Evolutionary conservation across 92 coral and sea anemone genomes (phyloP), one percentile per base, ranked within the genome.

Genomic region (Epizoanthus illoricatus): DNA sequence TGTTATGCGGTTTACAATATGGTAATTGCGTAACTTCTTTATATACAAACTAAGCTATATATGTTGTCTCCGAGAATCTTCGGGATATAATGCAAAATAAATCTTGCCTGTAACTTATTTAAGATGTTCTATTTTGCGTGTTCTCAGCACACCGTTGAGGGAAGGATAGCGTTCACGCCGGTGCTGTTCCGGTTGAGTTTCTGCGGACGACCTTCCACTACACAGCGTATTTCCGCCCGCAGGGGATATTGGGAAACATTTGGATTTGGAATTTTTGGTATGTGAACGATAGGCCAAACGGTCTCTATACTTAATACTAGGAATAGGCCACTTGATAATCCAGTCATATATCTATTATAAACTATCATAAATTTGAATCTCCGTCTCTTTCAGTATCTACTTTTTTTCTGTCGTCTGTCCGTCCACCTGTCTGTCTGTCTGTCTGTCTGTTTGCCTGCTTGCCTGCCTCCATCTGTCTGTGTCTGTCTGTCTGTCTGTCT

Each of bases 161-260:
- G 93, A 45, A 84, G 85, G 57, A 87, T 89, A 86, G 79, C 89
- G 18, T 94, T 87, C 67, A 94, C 90, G 12, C 98, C 98, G 73
- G 95, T 94, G 10, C 67, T 94, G 42, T 94, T 94, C 84, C 91
- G 98, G 47, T 72, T 94, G 19, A 83, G 89, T 23, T 88, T 80
- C 73, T 94, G 98, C 85, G 91, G 90, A 16, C 85, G 98, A 80
- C 93, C 93, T 56, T 84, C 79, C 57, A 94, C 81, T 70, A 74
- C 72, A 33, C 58, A 65, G 21, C 40, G 41, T 36, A 69, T 87
- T 5, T 81, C 87, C 10, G 79, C 90, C 11, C 75, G 93, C 40
- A 87, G 81, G 65, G 98, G 98, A 49, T 89, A 76, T 88, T 94
- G 98, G 98, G 98, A 94, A 60, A 91, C 95, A 33, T 91, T 91